Base-by-base conservation (phyloP, 2,113 vertebrate genomes). In the Poecilia latipinna region DNA sequence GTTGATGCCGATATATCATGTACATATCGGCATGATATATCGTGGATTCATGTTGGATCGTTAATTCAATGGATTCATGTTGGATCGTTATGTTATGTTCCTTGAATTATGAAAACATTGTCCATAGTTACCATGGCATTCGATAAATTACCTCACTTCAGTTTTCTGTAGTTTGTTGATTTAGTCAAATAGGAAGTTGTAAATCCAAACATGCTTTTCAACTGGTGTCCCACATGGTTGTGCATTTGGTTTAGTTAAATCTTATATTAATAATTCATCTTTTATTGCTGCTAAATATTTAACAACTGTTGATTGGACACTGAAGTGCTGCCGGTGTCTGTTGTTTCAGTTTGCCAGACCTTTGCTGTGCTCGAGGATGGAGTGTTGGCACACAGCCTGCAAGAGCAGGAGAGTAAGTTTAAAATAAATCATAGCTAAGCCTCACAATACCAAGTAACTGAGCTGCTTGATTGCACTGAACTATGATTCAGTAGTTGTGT, bases 361-460 rank as follows among this genome's bases (percentile, higher is more conserved):
- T 95, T 96, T 81, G 84, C 93, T 26, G 32, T 95, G 28, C 89
- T 95, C 79, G 94, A 96, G 90, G 94, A 95, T 42, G 92, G 92
- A 24, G 94, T 74, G 0, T 64, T 95, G 76, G 95, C 94, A 72
- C 87, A 89, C 84, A 94, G 75, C 79, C 88, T 96, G 17, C 93
- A 96, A 86, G 92, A 96, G 64, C 93, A 94, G 78, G 94, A 96
- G 88, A 93, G 89, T 93, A 87, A 95, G 92, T 82, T 13, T 42
- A 79, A 33, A 22, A 65, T 57, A 12, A 48, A 54, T 29, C 15
- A 12, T 11, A 37, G 2, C 35, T 37, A 37, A 37, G 11, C 35
- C 35, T 37, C 35, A 62, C 37, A 4, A 17, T 28, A 31, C 12
- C 32, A 68, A 33, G 28, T 35, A 5, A 0, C 39, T 13, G 32